Base-by-base conservation (phyloP, 2,113 vertebrate genomes). In the Peromyscus leucopus region DNA sequence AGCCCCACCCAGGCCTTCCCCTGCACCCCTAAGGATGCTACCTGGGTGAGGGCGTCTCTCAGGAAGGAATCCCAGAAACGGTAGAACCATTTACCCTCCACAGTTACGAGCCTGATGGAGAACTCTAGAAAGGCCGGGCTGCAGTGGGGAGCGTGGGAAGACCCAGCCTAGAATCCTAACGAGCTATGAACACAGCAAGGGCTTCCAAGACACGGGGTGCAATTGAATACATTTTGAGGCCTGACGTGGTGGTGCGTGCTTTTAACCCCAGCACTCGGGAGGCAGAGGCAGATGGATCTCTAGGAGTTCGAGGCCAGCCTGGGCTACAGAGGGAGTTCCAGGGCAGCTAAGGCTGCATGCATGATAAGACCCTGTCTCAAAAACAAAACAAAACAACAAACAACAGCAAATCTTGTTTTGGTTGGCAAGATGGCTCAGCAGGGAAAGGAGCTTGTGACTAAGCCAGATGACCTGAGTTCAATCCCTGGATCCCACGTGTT, bases 31-130 rank as follows among this genome's bases (percentile, higher is more conserved):
- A 15, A 75, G 16, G 42, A 90, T 59, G 17, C 2, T 36, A 0
- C 28, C 7, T 0, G 31, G 55, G 9, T 42, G 6, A 22, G 59
- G 31, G 42, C 80, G 59, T 7, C 48, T 1, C 0, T n/a, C 33
- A 24, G 72, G 24, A 61, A 13, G 57, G 84, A 39, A 48, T 9
- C 46, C 36, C 78, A 71, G 72, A 80, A 59, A 21, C 28, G 10
- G 24, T 31, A 88, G 76, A 87, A 22, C 57, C 67, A 39, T 57
- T 75, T 63, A 75, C 10, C 8, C 67, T 17, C 16, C 2, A 88
- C 21, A 84, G 79, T 36, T 1, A 61, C 46, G 84, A 79, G 46
- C 4, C 24, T 11, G 19, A 88, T 5, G 19, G 7, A 51, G 39
- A 55, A 82, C 42, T 91, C 92, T 39, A 93, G 74, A 90, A 84